Base-by-base conservation (phyloP, 1,140 invertebrate species). In the Scylla paramamosain region DNA sequence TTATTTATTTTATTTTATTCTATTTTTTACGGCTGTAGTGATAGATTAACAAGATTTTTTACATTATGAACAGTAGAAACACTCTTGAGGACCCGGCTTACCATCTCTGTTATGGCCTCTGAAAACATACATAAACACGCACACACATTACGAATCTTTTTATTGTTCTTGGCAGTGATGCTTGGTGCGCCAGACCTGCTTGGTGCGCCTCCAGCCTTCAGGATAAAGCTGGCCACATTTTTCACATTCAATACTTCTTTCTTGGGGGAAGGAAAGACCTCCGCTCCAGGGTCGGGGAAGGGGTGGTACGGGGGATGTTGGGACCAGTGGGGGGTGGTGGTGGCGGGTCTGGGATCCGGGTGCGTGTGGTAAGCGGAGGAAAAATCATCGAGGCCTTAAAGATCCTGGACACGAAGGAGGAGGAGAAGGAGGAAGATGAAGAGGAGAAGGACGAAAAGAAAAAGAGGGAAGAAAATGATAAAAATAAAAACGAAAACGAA, bases 221-320 rank as follows among this genome's bases (percentile, higher is more conserved):
- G 1, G 20, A 25, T n/a, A 77, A 77, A 77, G 20, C 25, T n/a
- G n/a, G 67, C 67, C 20, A 77, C 25, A 77, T 77, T 77, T 77
- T 77, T 77, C 67, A 77, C 67, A 77, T 77, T 77, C 67, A 77
- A n/a, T 77, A n/a, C 52, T 77, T 77, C 16, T 77, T 77, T 77
- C 67, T 77, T 77, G 67, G 20, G 67, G 20, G 67, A n/a, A n/a
- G 67, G 67, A 77, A 25, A n/a, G 67, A n/a, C 67, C 67, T 0
- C 20, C 67, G 67, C 67, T 77, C 20, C 67, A 77, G 20, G 67
- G 67, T 77, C 52, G 39, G 39, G 39, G 39, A 39, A 39, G 39
- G 39, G 39, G 39, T n/a, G n/a, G n/a, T n/a, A n/a, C n/a, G 39
- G 6, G 39, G 39, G 39, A 39, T 39, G n/a, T n/a, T n/a, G 39